Evolutionary conservation across 1,140 invertebrate species (phyloP), one percentile per base, ranked within the genome.

Genomic region (Lepidurus apus): DNA sequence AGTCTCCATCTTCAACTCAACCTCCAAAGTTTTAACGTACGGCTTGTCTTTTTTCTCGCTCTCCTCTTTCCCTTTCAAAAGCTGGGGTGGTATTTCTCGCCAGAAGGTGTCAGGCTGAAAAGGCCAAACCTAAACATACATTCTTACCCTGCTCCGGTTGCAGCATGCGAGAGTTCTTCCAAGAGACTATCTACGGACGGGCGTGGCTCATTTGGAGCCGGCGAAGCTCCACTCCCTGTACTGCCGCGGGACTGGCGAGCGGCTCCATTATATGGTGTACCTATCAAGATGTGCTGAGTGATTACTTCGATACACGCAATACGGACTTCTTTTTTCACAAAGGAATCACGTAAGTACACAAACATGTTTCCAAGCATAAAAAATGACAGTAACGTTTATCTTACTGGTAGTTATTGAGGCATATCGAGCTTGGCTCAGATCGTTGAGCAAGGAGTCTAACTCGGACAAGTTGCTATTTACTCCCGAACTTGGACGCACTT

Each of bases 371-470:
- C 34, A 3, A 34, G 3, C 34, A 34, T 4, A 34, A 34, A 34
- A 34, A 34, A 3, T 3, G 34, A 34, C 4, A 34, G 34, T 34
- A 34, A 34, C 34, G 11, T 7, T 7, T 13, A 13, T 65, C 53
- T 65, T 65, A 65, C 53, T 65, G 17, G 53, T 65, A n/a, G 53
- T 65, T 65, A 76, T 43, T 10, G 81, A 79, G 78, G 80, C 76
- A 10, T 82, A 81, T 65, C 79, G 79, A 53, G 74, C 79, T 77
- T 81, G 92, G 86, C 95, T 97, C 80, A 98, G 87, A 85, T 97
- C 95, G 84, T 97, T 91, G 77, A 98, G 87, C 74, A 98, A 87
- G 42, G 91, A 94, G 85, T 98, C 95, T 82, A 98, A 85, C 86
- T 98, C 95, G 0, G 93, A 95, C 34, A 97, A 87, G 86, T 96